These are phyloP conservation scores for Anhinga anhinga DNA, from an alignment of 2,113 vertebrate genomes.

Conservation along the genomic window DNA sequence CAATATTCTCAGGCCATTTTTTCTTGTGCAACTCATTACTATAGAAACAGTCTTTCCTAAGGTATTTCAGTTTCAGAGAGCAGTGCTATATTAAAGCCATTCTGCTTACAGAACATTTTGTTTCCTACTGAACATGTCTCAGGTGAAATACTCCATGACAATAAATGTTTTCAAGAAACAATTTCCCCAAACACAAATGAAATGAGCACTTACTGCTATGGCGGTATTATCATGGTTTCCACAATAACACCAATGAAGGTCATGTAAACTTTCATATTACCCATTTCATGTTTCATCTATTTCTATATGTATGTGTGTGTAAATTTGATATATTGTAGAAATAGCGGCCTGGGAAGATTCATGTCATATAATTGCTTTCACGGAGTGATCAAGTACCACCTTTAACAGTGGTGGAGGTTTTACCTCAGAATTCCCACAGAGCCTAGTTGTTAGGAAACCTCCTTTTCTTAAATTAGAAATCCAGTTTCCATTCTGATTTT, in stretches of 20 bases:
- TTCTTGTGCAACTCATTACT: not conserved
- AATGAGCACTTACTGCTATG: not conserved
- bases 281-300: not conserved
- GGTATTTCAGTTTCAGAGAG: slow-evolving; percentile 4
- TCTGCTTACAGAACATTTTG: slow-evolving; percentile 3
- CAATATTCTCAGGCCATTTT: not conserved
- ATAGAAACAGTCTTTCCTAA: slow-evolving; percentile 3
- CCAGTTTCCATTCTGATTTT: not conserved
- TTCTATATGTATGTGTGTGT: not conserved
- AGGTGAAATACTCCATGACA: not conserved
- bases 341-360: not conserved
- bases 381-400: not conserved
- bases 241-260: not conserved
- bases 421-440: not conserved
- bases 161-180: not conserved
- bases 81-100: not conserved
- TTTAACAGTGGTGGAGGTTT: not conserved
- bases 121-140: slow-evolving; percentile 28
- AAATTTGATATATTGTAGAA: not conserved
- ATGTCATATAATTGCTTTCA: not conserved
- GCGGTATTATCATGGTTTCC: not conserved
- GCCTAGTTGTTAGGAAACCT: not conserved
- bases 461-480: not conserved
- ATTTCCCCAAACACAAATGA: not conserved
- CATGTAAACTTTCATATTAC: not conserved